A percentile compares a stretch with the other conserved stretches of the same genome.
These are phyloP conservation scores for Scolopax rusticola DNA, from an alignment of 2,797 vertebrate species.

Conservation along the genomic window DNA sequence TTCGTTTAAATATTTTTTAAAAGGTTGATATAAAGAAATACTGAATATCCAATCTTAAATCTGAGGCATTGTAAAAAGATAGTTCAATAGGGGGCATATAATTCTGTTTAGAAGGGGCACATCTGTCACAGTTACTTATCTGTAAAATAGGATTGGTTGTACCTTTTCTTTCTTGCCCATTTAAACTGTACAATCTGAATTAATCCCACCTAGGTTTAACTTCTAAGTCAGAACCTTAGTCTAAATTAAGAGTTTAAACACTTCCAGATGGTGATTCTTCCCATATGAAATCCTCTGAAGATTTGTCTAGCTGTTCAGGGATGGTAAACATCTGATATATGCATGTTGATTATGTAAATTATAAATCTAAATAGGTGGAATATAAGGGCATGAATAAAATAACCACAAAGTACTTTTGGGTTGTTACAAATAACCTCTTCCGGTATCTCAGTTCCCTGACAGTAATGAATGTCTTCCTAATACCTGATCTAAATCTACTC, in stretches of 20 bases:
- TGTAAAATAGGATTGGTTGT: background rate
- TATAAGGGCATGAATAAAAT: background rate
- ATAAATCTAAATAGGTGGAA: background rate
- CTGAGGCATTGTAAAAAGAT: background rate
- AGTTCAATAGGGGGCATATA: background rate
- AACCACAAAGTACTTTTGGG: background rate
- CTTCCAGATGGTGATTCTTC: background rate
- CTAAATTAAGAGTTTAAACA: background rate
- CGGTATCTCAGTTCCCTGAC: background rate
- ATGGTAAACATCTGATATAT: background rate
- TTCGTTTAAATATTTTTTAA: background rate
- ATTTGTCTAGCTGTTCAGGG: background rate
- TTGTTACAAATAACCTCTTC: background rate
- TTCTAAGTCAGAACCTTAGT: background rate
- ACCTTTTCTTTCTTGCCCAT: background rate
- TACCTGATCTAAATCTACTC: background rate
- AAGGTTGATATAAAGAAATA: background rate
- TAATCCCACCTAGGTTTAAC: background rate
- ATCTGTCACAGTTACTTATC: background rate
- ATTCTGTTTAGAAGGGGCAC: background rate
- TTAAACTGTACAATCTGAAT: background rate
- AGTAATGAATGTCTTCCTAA: background rate
- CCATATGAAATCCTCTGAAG: background rate
- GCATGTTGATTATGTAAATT: background rate
- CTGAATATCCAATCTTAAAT: background rate